Evolutionary conservation across 2,888 invertebrate genomes (phyloP), one percentile per base, ranked within the genome.

Genomic region (Epicampocera succincta): DNA sequence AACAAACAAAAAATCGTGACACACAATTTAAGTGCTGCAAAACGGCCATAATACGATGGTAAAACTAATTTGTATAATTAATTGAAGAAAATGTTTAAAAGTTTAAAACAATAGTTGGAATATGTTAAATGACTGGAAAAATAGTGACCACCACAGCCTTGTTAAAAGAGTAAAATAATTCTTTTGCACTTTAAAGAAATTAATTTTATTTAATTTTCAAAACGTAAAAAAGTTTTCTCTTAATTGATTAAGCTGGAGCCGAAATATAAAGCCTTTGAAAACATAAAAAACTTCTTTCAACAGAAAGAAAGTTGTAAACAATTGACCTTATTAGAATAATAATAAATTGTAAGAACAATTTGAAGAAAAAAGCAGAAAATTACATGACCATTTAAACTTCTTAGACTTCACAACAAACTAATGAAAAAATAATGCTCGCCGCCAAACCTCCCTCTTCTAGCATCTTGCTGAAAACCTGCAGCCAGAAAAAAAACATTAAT

Each of bases 311-410:
- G 48, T 29, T n/a, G 29, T 12, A 48, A 50, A 12, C 29, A 46
- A 17, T 19, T 69, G 73, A 11, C 77, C 76, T 69, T 65, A 77
- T 81, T 73, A 76, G 11, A 52, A 66, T 82, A 77, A 77, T 60
- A 48, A n/a, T n/a, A n/a, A n/a, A n/a, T n/a, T n/a, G n/a, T n/a
- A n/a, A n/a, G n/a, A n/a, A n/a, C n/a, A n/a, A n/a, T n/a, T n/a
- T n/a, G n/a, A n/a, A n/a, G n/a, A n/a, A n/a, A n/a, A n/a, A n/a
- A n/a, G n/a, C n/a, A n/a, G n/a, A n/a, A n/a, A n/a, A n/a, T n/a
- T 33, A 8, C 6, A 4, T 33, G 33, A 1, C 9, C 33, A 8
- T 9, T 9, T 8, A 9, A 33, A 33, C 33, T 33, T 33, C 9
- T 8, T 33, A 33, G 8, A 33, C n/a, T 38, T 19, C 11, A 74